Percentiles rank a stretch among this genome's conserved stretches.
Evolutionary conservation across 2,113 vertebrate genomes (phyloP).

Genomic region (Lonchura striata): DNA sequence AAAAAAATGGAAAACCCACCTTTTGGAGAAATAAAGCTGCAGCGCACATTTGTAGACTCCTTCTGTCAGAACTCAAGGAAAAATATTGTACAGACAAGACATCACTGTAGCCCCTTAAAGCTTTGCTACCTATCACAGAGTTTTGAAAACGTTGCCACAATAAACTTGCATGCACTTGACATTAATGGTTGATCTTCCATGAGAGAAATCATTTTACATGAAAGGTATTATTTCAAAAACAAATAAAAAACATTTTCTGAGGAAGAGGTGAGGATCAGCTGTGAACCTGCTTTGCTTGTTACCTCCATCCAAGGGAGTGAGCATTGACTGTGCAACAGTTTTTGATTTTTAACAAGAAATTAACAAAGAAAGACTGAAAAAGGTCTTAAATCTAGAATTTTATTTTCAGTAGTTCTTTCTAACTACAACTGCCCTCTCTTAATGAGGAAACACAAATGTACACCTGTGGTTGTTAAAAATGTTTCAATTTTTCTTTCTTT

Average conservation of each 20-base stretch:
- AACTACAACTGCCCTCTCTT: background rate
- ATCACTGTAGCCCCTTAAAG: background rate
- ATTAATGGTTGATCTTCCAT: background rate
- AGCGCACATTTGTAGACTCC: background rate
- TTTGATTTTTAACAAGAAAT: background rate
- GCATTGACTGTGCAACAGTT: background rate
- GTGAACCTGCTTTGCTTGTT: background rate
- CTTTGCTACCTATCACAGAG: background rate
- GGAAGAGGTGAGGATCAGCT: background rate
- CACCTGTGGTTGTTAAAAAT: background rate
- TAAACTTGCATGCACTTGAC: background rate
- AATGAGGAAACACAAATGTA: background rate
- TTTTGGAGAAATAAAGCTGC: background rate
- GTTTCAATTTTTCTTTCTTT: background rate
- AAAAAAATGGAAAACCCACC: background rate
- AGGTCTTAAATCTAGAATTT: background rate
- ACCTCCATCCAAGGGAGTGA: background rate
- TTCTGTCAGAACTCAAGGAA: background rate
- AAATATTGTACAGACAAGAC: background rate
- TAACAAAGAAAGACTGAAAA: background rate
- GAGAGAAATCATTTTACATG: background rate
- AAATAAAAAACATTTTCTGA: background rate
- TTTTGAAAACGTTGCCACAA: slow-evolving; percentile 18
- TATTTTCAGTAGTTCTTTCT: background rate
- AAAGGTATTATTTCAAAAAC: background rate